Conservation (phyloP, 2,888 invertebrate species). For the Rambutsinella grinnellia region DNA sequence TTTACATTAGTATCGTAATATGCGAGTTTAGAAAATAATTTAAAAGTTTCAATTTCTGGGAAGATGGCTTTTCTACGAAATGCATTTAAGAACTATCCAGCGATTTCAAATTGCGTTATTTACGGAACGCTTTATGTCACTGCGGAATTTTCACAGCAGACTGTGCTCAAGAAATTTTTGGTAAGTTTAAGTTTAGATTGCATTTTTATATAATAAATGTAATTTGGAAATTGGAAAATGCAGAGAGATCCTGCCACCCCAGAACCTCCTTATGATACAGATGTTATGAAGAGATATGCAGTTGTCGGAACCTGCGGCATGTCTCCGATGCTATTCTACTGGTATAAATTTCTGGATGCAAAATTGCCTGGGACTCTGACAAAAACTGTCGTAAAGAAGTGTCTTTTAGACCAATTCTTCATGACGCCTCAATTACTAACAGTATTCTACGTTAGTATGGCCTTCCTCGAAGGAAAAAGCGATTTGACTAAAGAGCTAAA, state of each 20-base stretch:
- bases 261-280: slow-evolving; percentile 60
- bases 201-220: slow-evolving; percentile 31
- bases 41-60: no score
- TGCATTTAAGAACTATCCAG: slow-evolving; percentile 71
- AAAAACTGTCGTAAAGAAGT: slow-evolving; percentile 77
- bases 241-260: slow-evolving; percentile 59
- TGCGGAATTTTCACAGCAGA: slow-evolving; percentile 86
- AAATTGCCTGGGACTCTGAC: slow-evolving; percentile 77
- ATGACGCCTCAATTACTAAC: slow-evolving; percentile 81
- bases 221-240: neutral
- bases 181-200: no score
- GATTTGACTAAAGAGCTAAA: slow-evolving; percentile 80
- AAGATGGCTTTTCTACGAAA: slow-evolving; percentile 64
- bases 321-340: slow-evolving; percentile 75
- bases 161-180: slow-evolving; percentile 76
- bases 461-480: slow-evolving; percentile 79
- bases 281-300: slow-evolving; percentile 74
- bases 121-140: slow-evolving; percentile 84
- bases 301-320: slow-evolving; percentile 75
- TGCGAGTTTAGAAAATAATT: no score
- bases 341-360: slow-evolving; percentile 84
- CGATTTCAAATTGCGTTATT: slow-evolving; percentile 73
- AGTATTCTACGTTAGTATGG: slow-evolving; percentile 81
- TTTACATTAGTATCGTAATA: no score
- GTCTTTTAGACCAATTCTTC: slow-evolving; percentile 81